These are phyloP conservation scores for Pholis gunnellus DNA, from an alignment of 2,113 vertebrate species.

Conservation along the genomic window DNA sequence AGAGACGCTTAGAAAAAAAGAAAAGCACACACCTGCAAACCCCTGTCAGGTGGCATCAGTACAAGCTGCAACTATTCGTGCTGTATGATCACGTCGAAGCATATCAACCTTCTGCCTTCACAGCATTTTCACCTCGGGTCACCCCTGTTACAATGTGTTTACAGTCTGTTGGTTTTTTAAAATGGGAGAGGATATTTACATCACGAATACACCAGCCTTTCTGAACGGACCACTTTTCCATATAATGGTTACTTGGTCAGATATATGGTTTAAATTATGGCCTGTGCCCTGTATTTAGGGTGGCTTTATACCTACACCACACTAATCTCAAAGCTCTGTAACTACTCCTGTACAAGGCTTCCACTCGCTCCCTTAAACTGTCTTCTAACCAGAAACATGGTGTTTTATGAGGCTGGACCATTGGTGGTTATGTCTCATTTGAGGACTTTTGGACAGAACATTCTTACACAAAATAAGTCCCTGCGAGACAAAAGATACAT, in stretches of 20 bases:
- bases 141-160: neutral
- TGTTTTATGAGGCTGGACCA: slow-evolving; percentile 9
- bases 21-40: neutral
- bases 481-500: neutral
- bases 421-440: neutral
- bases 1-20: neutral
- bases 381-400: slow-evolving; percentile 42
- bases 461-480: slow-evolving; percentile 7
- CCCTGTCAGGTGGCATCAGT: neutral
- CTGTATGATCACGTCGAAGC: neutral
- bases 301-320: slow-evolving; percentile 57
- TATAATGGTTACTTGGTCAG: slow-evolving; percentile 56
- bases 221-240: slow-evolving; percentile 44
- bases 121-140: slow-evolving; percentile 9
- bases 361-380: slow-evolving; percentile 22
- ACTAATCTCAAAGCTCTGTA: slow-evolving; percentile 41
- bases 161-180: neutral
- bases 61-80: neutral
- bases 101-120: neutral
- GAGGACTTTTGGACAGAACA: slow-evolving; percentile 15
- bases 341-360: slow-evolving; percentile 28
- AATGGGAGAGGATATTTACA: slow-evolving; percentile 41
- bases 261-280: slow-evolving; percentile 61
- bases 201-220: neutral
- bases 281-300: slow-evolving; percentile 58